phyloP scores from a whole-genome alignment of 1,140 invertebrate genomes.

The Varroa destructor region DNA sequence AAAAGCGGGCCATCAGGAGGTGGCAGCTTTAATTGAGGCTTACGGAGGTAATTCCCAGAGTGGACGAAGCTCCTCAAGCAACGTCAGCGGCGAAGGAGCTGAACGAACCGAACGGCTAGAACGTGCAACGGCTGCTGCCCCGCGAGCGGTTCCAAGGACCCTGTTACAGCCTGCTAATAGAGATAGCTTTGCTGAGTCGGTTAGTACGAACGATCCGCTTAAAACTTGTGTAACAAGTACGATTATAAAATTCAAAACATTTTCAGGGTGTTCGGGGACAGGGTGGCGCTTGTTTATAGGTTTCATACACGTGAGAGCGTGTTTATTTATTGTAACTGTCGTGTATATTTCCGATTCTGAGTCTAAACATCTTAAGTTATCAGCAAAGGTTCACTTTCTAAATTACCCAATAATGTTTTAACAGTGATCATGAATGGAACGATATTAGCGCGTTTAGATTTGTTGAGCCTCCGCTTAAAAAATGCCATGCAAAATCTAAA shows the following conservation, averaged over 20 bases:
- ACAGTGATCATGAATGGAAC: too few relatives aligned
- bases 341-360: too few relatives aligned
- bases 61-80: slow-evolving; percentile 11
- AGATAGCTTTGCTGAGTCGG: slow-evolving; percentile 23
- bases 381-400: too few relatives aligned
- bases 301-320: not conserved
- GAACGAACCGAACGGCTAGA: not conserved
- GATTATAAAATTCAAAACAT: not conserved
- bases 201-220: not conserved
- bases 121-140: too few relatives aligned
- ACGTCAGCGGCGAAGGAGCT: not conserved
- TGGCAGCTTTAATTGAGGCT: slow-evolving; percentile 36
- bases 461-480: too few relatives aligned
- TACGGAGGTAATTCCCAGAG: slow-evolving; percentile 15
- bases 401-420: too few relatives aligned
- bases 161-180: slow-evolving; percentile 17
- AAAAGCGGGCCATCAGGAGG: slow-evolving; percentile 59
- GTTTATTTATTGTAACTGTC: not conserved
- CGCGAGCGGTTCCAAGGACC: not conserved
- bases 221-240: not conserved
- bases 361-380: too few relatives aligned
- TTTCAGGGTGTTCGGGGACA: not conserved
- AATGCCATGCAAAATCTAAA: too few relatives aligned
- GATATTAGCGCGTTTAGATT: too few relatives aligned
- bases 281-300: not conserved